Conservation (phyloP, 2,888 invertebrate genomes). For the Cecidostiba fungosa region DNA sequence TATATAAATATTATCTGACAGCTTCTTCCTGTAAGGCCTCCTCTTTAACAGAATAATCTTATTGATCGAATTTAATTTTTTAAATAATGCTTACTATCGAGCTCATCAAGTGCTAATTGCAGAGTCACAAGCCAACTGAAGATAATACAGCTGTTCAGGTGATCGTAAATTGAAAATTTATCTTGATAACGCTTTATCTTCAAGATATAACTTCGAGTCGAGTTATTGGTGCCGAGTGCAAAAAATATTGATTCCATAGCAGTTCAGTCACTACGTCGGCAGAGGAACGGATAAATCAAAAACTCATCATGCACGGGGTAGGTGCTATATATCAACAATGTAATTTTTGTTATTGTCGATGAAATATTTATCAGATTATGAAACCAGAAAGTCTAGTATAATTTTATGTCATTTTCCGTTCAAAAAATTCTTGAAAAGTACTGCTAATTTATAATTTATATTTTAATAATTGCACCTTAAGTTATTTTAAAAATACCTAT, state of each 20-base stretch:
- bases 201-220: slow-evolving; percentile 20
- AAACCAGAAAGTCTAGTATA: neutral
- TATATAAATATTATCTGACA: too few relatives aligned
- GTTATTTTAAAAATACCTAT: neutral
- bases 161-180: slow-evolving; percentile 6
- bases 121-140: neutral
- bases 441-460: too few relatives aligned
- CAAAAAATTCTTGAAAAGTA: too few relatives aligned
- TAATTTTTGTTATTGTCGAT: neutral
- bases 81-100: neutral
- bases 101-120: neutral
- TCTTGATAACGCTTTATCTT: slow-evolving; percentile 58
- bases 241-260: slow-evolving; percentile 9
- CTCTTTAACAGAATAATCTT: too few relatives aligned
- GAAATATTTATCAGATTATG: neutral
- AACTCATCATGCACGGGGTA: slow-evolving; percentile 58
- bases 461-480: too few relatives aligned
- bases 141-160: neutral
- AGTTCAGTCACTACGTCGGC: neutral
- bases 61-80: neutral
- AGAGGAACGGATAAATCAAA: neutral
- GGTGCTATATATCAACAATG: slow-evolving; percentile 4
- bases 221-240: slow-evolving; percentile 33
- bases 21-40: too few relatives aligned
- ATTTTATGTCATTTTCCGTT: neutral